Base-by-base conservation (phyloP, 2,113 vertebrate genomes). In the Ictalurus furcatus region DNA sequence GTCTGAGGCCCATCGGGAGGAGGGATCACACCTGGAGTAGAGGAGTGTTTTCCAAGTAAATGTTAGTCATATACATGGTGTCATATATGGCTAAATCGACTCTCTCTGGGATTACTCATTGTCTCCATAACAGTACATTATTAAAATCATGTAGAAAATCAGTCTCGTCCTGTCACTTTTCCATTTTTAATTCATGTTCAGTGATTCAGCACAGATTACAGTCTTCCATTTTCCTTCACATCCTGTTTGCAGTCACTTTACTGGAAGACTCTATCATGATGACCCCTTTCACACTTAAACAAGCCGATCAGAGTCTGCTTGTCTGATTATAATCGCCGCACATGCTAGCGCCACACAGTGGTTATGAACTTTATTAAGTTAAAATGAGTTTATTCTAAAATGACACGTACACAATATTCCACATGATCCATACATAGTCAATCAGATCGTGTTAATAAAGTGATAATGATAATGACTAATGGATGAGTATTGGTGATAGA, bases 231-330 rank as follows among this genome's bases (percentile, higher is more conserved):
- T 56, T 67, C 81, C 13, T 58, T 40, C 40, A 63, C 58, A 61
- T 85, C 82, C 88, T 88, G 88, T 85, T 88, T 76, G 40, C 17
- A 74, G 67, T 63, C 34, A 63, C 16, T 44, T 88, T 88, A 63
- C 25, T 48, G 69, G 81, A 84, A 58, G 37, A 59, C 69, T 52
- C 65, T 17, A 6, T 44, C 84, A 34, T 7, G 48, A 58, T 63
- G 48, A 61, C 44, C 56, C 12, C 40, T 82, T 52, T 71, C 40
- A 88, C 37, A 84, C 69, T 56, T 40, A 56, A 48, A 73, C 54
- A 30, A 17, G 79, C 54, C 0, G n/a, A 37, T 59, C 30, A 12
- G 34, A 83, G 81, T 40, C 54, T 37, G 30, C n/a, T n/a, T 44
- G 25, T 61, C 28, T 87, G 56, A 78, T 78, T 56, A 67, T 11